Conservation (phyloP, 2,113 vertebrate genomes). For the Peromyscus maniculatus region DNA sequence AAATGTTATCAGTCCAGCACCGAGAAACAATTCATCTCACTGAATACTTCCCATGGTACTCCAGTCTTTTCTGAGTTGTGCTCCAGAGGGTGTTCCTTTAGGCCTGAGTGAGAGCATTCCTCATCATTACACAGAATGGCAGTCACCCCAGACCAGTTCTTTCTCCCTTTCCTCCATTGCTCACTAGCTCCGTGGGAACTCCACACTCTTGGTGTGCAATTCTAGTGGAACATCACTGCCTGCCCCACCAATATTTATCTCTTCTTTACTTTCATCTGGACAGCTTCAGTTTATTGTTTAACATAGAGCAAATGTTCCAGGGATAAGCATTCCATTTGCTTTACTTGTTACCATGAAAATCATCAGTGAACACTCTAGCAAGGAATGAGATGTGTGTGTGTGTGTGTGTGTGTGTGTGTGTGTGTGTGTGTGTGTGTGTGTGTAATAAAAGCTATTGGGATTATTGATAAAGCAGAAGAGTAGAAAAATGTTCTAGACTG, state of each 20-base stretch:
- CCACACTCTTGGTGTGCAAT: neutral
- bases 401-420: neutral
- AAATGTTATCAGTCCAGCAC: neutral
- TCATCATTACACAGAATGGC: neutral
- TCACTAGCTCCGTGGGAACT: neutral
- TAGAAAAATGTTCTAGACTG: constrained; percentile 26
- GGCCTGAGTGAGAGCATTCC: neutral
- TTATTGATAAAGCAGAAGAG: constrained; percentile 7
- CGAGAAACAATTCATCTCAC: neutral
- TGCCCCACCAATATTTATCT: neutral
- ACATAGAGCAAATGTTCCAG: neutral
- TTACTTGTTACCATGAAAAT: neutral
- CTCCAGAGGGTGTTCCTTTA: neutral
- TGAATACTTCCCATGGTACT: neutral
- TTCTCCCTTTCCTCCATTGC: neutral
- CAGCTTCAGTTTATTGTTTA: neutral
- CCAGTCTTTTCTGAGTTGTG: neutral
- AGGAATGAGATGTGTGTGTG: neutral
- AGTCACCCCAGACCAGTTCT: neutral
- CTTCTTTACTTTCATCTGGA: neutral
- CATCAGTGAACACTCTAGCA: neutral
- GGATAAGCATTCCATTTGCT: neutral
- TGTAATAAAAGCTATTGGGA: neutral
- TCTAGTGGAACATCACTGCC: neutral
- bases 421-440: neutral